Percentiles rank a stretch among this genome's conserved stretches.
Conservation (phyloP, 1,140 invertebrate genomes). For the Leptinotarsa lineolata region DNA sequence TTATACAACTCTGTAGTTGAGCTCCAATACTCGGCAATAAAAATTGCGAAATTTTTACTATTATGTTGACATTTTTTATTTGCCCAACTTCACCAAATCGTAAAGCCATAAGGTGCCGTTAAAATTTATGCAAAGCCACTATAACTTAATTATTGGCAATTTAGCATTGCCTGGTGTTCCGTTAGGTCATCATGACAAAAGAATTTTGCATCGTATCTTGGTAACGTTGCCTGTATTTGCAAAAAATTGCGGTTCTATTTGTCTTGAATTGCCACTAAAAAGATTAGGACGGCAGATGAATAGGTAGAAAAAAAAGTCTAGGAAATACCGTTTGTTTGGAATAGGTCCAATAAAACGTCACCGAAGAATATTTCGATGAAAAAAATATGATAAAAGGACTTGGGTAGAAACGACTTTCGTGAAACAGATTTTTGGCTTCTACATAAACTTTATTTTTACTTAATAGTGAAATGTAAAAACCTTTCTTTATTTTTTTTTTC, state of each 20-base stretch:
- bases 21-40: no score
- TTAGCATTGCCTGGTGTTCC: background rate
- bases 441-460: no score
- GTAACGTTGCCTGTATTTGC: background rate
- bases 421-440: no score
- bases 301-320: background rate
- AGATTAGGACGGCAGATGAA: background rate
- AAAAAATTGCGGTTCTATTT: background rate
- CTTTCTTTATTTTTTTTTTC: no score
- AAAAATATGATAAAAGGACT: no score
- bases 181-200: background rate
- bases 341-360: no score
- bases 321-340: background rate
- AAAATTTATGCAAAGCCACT: background rate
- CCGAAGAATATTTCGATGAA: no score
- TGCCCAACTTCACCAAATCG: background rate
- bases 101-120: background rate
- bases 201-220: background rate
- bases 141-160: slow-evolving; percentile 3
- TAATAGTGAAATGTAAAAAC: no score
- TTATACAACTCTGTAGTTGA: no score
- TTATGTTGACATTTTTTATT: background rate
- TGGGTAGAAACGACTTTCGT: no score
- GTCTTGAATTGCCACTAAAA: background rate
- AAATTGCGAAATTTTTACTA: no score